phyloP scores from a whole-genome alignment of 2,888 invertebrate genomes.

The Helleia helle region DNA sequence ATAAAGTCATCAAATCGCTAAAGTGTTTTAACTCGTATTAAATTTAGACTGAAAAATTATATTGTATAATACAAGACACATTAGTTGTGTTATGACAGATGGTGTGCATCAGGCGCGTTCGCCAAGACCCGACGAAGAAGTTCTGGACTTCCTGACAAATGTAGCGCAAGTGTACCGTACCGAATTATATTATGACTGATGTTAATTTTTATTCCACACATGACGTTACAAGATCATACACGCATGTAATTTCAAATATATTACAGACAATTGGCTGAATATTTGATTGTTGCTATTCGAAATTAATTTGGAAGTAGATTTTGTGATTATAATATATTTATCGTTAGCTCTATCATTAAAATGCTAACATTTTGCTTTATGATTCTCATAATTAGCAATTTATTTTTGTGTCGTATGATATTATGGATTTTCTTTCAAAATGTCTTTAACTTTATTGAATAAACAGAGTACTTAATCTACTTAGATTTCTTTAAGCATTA shows the following conservation, averaged over 20 bases:
- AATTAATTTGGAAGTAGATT: too few species aligned
- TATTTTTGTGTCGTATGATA: too few species aligned
- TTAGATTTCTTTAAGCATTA: too few species aligned
- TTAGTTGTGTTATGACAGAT: constrained; percentile 52
- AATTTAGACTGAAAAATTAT: constrained; percentile 32
- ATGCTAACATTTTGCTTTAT: too few species aligned
- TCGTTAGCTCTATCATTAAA: too few species aligned
- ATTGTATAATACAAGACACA: constrained; percentile 34
- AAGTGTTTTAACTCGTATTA: constrained; percentile 19
- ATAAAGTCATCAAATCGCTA: constrained; percentile 26
- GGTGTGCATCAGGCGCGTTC: constrained; percentile 37
- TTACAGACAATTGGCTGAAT: too few species aligned
- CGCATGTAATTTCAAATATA: not conserved
- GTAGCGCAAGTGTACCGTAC: constrained; percentile 38
- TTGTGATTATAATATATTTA: too few species aligned
- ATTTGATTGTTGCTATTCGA: too few species aligned
- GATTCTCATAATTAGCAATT: too few species aligned
- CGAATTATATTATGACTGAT: constrained; percentile 27
- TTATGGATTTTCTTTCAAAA: too few species aligned
- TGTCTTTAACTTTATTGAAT: too few species aligned
- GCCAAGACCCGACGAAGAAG: constrained; percentile 54
- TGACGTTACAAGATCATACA: not conserved
- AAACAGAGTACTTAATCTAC: too few species aligned
- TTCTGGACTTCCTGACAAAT: constrained; percentile 54
- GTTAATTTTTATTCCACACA: constrained; percentile 7